phyloP scores from a whole-genome alignment of 2,797 vertebrate genomes.

The Tinamus major region DNA sequence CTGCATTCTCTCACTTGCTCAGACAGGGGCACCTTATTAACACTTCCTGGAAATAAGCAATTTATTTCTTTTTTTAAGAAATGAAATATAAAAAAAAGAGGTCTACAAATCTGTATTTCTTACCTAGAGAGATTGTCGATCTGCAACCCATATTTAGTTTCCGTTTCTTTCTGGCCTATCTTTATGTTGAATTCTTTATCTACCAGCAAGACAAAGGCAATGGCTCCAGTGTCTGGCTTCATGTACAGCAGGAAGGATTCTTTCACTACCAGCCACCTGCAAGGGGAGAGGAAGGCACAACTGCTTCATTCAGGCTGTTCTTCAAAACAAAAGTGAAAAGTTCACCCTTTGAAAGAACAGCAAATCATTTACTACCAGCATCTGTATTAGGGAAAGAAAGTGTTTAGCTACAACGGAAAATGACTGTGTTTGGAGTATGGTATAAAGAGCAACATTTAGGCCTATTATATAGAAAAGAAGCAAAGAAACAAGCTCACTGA shows the following conservation, averaged over 20 bases:
- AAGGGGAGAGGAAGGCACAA: not conserved
- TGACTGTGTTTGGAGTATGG: not conserved
- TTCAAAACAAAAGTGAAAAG: not conserved
- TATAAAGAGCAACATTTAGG: not conserved
- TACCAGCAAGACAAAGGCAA: constrained; percentile 92
- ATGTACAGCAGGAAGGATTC: constrained; percentile 96
- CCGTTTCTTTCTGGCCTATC: constrained; percentile 93
- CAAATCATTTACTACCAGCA: not conserved
- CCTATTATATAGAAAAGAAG: not conserved
- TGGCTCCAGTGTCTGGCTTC: constrained; percentile 91
- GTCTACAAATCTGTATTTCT: not conserved
- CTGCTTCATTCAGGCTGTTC: rapidly evolving
- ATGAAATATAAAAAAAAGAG: not conserved
- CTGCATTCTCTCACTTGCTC: not conserved
- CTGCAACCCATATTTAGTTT: constrained; percentile 91
- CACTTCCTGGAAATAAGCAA: not conserved
- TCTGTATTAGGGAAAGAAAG: not conserved
- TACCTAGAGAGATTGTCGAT: constrained; percentile 95
- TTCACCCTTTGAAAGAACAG: not conserved
- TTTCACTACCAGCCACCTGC: constrained; percentile 95
- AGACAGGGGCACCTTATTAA: not conserved
- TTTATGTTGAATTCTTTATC: constrained; percentile 94
- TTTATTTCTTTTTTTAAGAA: not conserved
- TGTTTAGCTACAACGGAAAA: not conserved
- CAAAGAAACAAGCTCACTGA: not conserved